Evolutionary conservation across 2,888 invertebrate species (phyloP), one percentile per base, ranked within the genome.

Genomic region (Eupeodes latifasciatus): DNA sequence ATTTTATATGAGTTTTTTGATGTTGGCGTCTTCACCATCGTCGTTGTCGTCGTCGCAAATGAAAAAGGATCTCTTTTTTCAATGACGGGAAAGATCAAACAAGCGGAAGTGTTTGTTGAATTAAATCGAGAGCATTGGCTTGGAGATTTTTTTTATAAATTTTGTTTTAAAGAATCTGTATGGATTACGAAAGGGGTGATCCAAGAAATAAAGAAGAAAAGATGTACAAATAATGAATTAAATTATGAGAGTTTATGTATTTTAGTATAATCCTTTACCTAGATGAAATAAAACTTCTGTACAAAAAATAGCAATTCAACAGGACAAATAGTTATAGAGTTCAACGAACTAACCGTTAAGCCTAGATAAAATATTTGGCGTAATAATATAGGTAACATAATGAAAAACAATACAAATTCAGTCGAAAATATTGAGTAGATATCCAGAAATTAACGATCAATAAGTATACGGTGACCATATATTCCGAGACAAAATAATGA

Each of bases 21-120:
- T 79, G 82, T 80, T 76, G 71, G 67, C 67, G 59, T 75, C 72
- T 44, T 47, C 47, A 12, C 9, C 47, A 11, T 47, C 47, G 3
- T 47, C 53, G 53, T 53, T 34, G 55, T 47, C 47, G 3, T 47
- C 53, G 53, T 53, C 44, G 55, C 16, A 49, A 27, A 62, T 36
- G 36, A 66, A 59, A 61, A 55, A 71, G 83, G 87, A 83, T 87
- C 76, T 87, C 67, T 80, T 83, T 80, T 83, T 74, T 55, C 75
- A 49, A 36, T 59, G 81, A 75, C 85, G 88, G 83, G 40, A 16
- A 61, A 71, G 85, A 81, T 84, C 88, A 88, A 88, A 88, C 84
- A 75, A 85, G 88, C 88, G 88, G 88, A 88, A 88, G 88, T 88
- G 88, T 88, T 88, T 88, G 88, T 75, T 82, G 88, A 85, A 88